Evolutionary conservation across 2,888 invertebrate genomes (phyloP).

Genomic region (Drosophila putrida): DNA sequence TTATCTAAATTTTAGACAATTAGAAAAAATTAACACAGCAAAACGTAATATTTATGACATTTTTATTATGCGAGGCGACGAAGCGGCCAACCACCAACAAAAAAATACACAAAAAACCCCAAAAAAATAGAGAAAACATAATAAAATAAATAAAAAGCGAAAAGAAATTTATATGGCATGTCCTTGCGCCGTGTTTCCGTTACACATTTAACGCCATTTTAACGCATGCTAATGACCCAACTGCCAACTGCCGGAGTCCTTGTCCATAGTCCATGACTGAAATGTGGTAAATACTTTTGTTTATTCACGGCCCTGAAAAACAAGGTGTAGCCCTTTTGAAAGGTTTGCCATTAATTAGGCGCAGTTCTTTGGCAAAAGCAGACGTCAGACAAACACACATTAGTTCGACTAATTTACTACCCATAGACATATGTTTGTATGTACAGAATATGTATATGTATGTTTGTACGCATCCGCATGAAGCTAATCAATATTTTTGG

Average conservation of each 20-base stretch:
- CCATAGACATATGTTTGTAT: constrained; percentile 9
- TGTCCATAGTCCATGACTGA: constrained; percentile 8
- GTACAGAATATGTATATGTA: neutral
- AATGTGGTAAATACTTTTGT: constrained; percentile 42
- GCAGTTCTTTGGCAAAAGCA: constrained; percentile 44
- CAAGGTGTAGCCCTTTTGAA: constrained; percentile 77
- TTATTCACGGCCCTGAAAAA: constrained; percentile 41
- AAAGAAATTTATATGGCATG: constrained; percentile 54
- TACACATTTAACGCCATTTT: constrained; percentile 80
- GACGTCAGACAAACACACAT: constrained; percentile 73
- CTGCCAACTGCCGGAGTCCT: constrained; percentile 18
- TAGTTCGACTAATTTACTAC: constrained; percentile 76
- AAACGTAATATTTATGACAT: constrained; percentile 72
- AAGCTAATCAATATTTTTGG: constrained; percentile 47
- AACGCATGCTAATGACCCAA: constrained; percentile 77
- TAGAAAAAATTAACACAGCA: constrained; percentile 80
- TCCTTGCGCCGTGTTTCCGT: constrained; percentile 68
- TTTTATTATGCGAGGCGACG: constrained; percentile 71
- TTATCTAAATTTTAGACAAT: constrained; percentile 83
- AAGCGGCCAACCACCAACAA: constrained; percentile 30
- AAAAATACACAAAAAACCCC: constrained; percentile 12
- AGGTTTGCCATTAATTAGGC: constrained; percentile 79
- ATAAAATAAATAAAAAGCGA: constrained; percentile 26
- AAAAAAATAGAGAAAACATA: constrained; percentile 12
- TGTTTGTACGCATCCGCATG: neutral